phyloP scores from a whole-genome alignment of 2,888 invertebrate species.

The Hirtodrosophila duncani region DNA sequence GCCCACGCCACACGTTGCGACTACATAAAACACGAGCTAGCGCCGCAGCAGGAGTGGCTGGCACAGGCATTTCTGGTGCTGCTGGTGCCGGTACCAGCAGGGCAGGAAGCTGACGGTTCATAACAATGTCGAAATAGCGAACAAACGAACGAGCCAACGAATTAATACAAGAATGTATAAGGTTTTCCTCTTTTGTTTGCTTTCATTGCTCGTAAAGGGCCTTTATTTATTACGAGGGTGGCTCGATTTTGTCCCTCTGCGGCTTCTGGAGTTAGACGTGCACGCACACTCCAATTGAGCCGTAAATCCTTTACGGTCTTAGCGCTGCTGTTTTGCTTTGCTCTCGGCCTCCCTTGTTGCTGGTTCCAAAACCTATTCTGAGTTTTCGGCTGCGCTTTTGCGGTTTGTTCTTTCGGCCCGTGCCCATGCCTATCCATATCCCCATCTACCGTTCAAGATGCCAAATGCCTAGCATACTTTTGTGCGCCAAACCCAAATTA shows the following conservation, averaged over 20 bases:
- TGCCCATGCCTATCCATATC: conserved; percentile 7
- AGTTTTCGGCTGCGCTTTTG: conserved; percentile 48
- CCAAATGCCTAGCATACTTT: conserved; percentile 27
- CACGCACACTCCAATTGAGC: conserved; percentile 74
- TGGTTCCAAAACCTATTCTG: no score
- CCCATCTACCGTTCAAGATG: conserved; percentile 24
- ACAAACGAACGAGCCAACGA: conserved; percentile 36
- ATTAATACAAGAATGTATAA: conserved; percentile 42
- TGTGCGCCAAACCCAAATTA: conserved; percentile 57
- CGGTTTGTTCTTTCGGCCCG: conserved; percentile 27
- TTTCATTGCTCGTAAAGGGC: conserved; percentile 45
- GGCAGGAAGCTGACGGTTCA: conserved; percentile 27
- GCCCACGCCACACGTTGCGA: conserved; percentile 48
- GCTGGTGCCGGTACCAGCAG: conserved; percentile 26
- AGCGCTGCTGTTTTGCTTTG: conserved; percentile 58
- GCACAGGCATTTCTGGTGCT: conserved; percentile 33
- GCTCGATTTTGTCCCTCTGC: conserved; percentile 5
- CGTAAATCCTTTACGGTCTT: conserved; percentile 77
- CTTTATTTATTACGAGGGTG: conserved; percentile 53
- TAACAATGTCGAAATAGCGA: conserved; percentile 50
- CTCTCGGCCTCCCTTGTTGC: conserved; percentile 15
- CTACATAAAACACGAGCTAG: conserved; percentile 70
- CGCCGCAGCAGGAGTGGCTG: conserved; percentile 44
- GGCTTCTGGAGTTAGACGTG: conserved; percentile 5
- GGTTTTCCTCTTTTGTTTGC: conserved; percentile 43